Conservation (phyloP, 2,797 vertebrate species). For the Paguma larvata region DNA sequence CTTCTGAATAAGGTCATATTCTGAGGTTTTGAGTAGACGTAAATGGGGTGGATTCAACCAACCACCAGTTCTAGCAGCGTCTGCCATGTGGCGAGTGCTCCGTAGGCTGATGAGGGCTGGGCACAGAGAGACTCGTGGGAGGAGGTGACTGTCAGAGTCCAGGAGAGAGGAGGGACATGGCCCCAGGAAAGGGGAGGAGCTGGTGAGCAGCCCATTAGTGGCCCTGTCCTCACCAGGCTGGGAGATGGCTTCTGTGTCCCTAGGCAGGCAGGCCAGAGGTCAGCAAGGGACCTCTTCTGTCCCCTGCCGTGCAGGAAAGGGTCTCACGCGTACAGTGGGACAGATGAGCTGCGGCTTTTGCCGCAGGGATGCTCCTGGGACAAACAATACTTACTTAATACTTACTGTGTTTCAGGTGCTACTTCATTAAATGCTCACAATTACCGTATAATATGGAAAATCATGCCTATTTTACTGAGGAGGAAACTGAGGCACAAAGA, state of each 20-base stretch:
- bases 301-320: neutral
- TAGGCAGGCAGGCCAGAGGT: neutral
- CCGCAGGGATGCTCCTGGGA: neutral
- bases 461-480: neutral
- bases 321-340: neutral
- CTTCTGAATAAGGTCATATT: neutral
- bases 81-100: neutral
- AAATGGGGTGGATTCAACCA: too few species aligned
- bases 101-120: neutral
- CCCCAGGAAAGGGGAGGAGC: accelerated
- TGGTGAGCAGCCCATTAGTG: neutral
- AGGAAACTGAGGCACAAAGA: neutral
- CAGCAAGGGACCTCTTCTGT: neutral
- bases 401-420: neutral
- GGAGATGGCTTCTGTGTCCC: neutral
- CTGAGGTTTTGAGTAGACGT: neutral
- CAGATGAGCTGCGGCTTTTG: neutral
- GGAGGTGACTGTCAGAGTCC: neutral
- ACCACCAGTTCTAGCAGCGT: neutral
- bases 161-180: neutral
- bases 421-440: neutral
- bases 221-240: neutral
- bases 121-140: neutral
- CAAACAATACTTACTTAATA: neutral
- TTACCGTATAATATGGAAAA: neutral